Evolutionary conservation across 1,140 invertebrate species (phyloP), one percentile per base, ranked within the genome.

Genomic region (Trichoplusia ni): DNA sequence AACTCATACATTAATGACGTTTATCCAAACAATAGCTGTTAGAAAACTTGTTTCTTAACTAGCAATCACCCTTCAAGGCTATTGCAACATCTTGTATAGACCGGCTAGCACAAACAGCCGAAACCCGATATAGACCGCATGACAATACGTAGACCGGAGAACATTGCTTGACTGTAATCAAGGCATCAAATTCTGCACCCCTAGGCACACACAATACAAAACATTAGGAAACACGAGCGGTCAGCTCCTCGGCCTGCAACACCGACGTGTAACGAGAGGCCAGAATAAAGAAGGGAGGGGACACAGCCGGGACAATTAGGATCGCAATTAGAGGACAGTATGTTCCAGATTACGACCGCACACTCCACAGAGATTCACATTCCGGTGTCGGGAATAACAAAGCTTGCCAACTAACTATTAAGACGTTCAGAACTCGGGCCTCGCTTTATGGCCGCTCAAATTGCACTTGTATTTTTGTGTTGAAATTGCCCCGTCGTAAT

Each of bases 281-380:
- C 61, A 59, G 69, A 80, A 84, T 80, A 81, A 84, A 82, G 84
- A 81, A 78, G 74, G 74, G 74, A 61, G 71, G 47, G 58, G 66
- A 54, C 42, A 38, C n/a, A 68, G 67, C 58, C 58, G 81, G 79
- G 75, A 70, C 86, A 90, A 91, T 91, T 90, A 91, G 84, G 81
- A 81, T 79, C 82, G 84, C 88, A 91, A 91, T 91, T 90, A 90
- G 84, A 81, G 84, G 88, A 84, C 87, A 89, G 86, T 89, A 80
- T 89, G 88, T 89, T 75, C 78, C 77, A 87, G 86, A 89, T 89
- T 90, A 87, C 87, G 71, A 68, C 78, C 84, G 75, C 79, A 75
- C 73, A 63, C 67, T 74, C 77, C 77, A 65, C 81, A 75, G 71
- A 79, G 75, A 79, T 82, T 82, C 81, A 71, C 82, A 81, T 81